Base-by-base conservation (phyloP, 2,797 vertebrate species). In the Sebastes kiyomatsui region DNA sequence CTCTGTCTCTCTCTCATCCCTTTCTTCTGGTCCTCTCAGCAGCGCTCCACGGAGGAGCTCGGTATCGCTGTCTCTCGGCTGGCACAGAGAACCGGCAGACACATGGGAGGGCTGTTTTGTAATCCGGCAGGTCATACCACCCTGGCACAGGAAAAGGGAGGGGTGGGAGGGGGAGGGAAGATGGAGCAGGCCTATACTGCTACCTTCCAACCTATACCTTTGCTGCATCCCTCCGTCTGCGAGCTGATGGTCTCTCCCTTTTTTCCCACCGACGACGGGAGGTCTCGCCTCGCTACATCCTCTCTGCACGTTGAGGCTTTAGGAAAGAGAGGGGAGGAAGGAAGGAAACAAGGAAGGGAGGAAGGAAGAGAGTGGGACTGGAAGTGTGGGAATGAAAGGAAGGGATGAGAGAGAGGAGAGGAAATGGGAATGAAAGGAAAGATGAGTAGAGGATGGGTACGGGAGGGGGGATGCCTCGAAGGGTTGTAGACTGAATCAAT, bases 41-140 rank as follows among this genome's bases (percentile, higher is more conserved):
- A 67, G 86, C 58, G 75, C 88, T 93, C 87, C 90, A 38, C 1
- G n/a, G 60, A 90, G 91, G 90, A 94, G 92, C 93, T 91, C 81
- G 83, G 89, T 92, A 92, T 94, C 81, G 81, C 90, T 94, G 92
- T 94, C 94, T 90, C 90, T 89, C 84, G 87, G 91, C 94, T 95
- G 96, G 95, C 94, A 95, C 94, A 94, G 95, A 95, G 94, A 95
- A 91, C 91, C 91, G 92, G 80, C 92, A 93, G 93, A 92, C 95
- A 95, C 95, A 95, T 93, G 96, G 95, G 96, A 96, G 95, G 95
- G 94, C 93, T 95, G 94, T 95, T 96, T 95, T 96, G 95, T 96
- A 96, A 95, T 95, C 91, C 92, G 89, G 91, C 92, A 96, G 96
- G 95, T 95, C 90, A 93, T 96, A 96, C 96, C 96, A 96, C 92